Percentiles rank a stretch among this genome's conserved stretches.
Evolutionary conservation across 2,797 vertebrate species (phyloP).

Genomic region (Coreius guichenoti): DNA sequence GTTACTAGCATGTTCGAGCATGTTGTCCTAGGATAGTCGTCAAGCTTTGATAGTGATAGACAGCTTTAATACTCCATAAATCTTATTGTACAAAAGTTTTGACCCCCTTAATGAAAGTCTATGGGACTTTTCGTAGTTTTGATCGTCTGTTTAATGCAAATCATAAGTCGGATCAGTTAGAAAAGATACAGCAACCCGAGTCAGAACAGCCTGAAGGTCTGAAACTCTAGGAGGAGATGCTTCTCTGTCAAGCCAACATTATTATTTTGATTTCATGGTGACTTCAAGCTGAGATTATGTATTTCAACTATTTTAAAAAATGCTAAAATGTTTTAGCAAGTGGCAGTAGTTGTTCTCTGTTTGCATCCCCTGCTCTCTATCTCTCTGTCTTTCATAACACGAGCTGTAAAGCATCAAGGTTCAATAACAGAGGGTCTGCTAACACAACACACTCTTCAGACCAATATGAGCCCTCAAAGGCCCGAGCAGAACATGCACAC

Average conservation of each 20-base stretch:
- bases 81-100: too few relatives aligned
- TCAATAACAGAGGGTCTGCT: conserved; percentile 52
- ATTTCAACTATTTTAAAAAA: neutral
- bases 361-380: too few relatives aligned
- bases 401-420: conserved; percentile 57
- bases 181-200: too few relatives aligned
- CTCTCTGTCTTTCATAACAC: conserved; percentile 59
- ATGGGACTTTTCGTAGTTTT: too few relatives aligned
- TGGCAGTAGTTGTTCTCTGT: neutral
- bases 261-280: neutral
- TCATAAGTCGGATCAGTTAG: too few relatives aligned
- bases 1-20: too few relatives aligned
- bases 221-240: too few relatives aligned
- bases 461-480: conserved; percentile 45
- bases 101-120: too few relatives aligned
- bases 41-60: neutral
- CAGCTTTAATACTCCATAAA: neutral
- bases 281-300: neutral
- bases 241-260: neutral
- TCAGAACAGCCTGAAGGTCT: too few relatives aligned
- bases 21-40: neutral
- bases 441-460: conserved; percentile 51
- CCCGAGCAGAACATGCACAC: conserved; percentile 2
- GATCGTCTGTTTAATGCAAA: too few relatives aligned
- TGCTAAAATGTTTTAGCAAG: neutral